Base-by-base conservation (phyloP, 1,140 invertebrate species). In the Leptopilina boulardi region DNA sequence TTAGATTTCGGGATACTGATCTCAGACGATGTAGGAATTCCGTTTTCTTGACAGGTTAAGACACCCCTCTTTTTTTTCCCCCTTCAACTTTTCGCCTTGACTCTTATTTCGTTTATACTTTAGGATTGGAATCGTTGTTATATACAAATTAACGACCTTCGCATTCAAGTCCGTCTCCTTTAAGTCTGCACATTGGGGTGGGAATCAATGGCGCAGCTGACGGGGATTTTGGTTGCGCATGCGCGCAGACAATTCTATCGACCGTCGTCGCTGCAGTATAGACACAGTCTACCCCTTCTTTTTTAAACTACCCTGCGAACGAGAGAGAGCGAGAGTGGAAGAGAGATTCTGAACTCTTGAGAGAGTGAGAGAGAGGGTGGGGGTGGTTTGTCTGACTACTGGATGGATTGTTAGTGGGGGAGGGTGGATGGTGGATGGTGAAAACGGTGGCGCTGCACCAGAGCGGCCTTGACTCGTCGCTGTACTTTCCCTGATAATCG, bases 151-250 rank as follows among this genome's bases (percentile, higher is more conserved):
- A 86, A 83, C 81, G 75, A 83, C 71, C 71, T 84, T 84, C 81
- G n/a, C n/a, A 84, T 84, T 84, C 83, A 80, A 73, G 73, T 59
- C 77, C 79, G 74, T 90, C 88, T 80, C 80, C 89, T 90, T 89
- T 90, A 90, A 90, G 87, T 84, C 86, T 87, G 83, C 78, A 38
- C n/a, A 71, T 70, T 30, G 56, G 77, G 77, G 82, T 78, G 80
- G 80, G 85, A 86, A 87, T 88, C 87, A 85, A 89, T 89, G 89
- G 85, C 89, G 90, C 90, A 91, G 90, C 90, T 91, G 90, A 90
- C 88, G 84, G 82, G 79, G 26, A 13, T 82, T 34, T 77, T 75
- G 73, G 80, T 77, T 84, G 88, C 89, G 89, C 89, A 85, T 86
- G 87, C 85, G 87, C 88, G 86, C 89, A 90, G 89, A 89, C 89